phyloP scores from a whole-genome alignment of 2,797 vertebrate species.

The Hippoglossus hippoglossus region DNA sequence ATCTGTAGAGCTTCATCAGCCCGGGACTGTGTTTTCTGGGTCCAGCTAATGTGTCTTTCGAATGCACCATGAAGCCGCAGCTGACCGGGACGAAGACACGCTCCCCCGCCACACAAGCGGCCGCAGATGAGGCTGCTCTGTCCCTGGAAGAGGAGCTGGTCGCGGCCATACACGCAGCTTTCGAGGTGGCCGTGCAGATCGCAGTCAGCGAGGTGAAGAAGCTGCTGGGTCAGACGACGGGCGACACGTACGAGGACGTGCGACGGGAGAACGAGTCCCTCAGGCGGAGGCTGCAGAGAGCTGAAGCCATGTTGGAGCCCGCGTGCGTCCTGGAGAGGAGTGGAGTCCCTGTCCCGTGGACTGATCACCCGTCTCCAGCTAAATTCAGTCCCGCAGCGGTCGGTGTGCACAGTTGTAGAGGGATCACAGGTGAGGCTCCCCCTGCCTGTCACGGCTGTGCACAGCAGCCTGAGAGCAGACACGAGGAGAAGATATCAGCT shows the following conservation, averaged over 20 bases:
- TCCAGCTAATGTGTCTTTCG: neutral
- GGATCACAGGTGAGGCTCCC: neutral
- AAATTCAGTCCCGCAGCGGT: neutral
- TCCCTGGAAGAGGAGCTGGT: conserved; percentile 76
- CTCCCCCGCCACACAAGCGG: accelerated
- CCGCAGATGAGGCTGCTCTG: conserved; percentile 43
- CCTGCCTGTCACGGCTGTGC: neutral
- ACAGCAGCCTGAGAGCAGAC: neutral
- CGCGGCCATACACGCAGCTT: conserved; percentile 77
- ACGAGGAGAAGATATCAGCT: neutral
- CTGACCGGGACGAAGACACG: neutral
- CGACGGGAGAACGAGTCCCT: conserved; percentile 76
- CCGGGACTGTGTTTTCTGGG: too few species aligned
- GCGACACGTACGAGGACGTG: conserved; percentile 68
- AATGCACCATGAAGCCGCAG: conserved; percentile 52
- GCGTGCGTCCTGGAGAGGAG: neutral
- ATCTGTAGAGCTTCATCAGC: too few species aligned
- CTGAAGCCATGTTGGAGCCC: conserved; percentile 60
- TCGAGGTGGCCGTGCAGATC: conserved; percentile 81
- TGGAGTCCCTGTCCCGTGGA: neutral
- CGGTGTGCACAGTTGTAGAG: neutral
- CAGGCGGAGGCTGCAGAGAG: conserved; percentile 64
- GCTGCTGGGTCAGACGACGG: conserved; percentile 65
- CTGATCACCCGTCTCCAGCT: too few species aligned
- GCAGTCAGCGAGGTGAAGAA: conserved; percentile 77